Base-by-base conservation (phyloP, 2,797 vertebrate genomes). In the Danio albolineatus region DNA sequence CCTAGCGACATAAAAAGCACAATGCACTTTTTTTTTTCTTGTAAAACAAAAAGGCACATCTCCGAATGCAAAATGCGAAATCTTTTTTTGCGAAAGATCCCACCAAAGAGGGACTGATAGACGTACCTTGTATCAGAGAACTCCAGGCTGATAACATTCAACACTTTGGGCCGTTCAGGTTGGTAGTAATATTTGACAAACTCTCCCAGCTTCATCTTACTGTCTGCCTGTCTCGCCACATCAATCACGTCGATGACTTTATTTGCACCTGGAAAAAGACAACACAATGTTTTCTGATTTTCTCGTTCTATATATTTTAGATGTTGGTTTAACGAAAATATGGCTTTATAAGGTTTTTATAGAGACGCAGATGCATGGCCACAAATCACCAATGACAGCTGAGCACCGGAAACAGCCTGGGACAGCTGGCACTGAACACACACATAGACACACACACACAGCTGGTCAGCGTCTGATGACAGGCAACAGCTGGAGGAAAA, bases 131-230 rank as follows among this genome's bases (percentile, higher is more conserved):
- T 96, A 90, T 99, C 97, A 0, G 98, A 99, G 91, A 99, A 99
- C 92, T 99, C 98, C 92, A 99, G 94, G 91, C 98, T 99, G 95
- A 99, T 99, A 87, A 99, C 95, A 89, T 99, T 99, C 91, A 99
- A 94, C 87, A 99, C 98, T 92, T 99, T 98, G 78, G 97, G 96
- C 88, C 96, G 95, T 74, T 95, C 90, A 71, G 93, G 90, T 73
- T 93, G 95, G 86, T 90, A 96, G 92, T 95, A 99, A 93, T 99
- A 99, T 88, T 97, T 96, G 85, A 99, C 92, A 28, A 98, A 99
- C 91, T 98, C 97, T 79, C 95, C 94, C 85, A 99, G 96, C 85
- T 97, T 98, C 95, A 99, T 97, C 92, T 99, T 99, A 93, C 97
- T 97, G 94, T 99, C 98, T 16, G 98, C 97, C 92, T 99, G 98